A percentile compares a stretch with the other conserved stretches of the same genome.
phyloP scores from a whole-genome alignment of 2,113 vertebrate species.

The Entelurus aequoreus region DNA sequence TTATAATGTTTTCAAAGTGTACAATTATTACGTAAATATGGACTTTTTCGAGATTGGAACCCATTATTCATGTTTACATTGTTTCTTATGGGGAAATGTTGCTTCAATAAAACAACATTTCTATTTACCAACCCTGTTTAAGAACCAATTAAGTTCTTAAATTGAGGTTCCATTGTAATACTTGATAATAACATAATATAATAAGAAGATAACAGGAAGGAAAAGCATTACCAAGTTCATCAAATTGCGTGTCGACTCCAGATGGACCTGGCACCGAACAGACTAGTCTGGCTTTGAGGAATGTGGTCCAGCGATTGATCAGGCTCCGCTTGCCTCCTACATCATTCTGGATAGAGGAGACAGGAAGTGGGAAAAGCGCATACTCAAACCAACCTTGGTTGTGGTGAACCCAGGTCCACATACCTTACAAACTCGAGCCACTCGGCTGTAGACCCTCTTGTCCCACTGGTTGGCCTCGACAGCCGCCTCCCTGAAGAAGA shows the following conservation, averaged over 20 bases:
- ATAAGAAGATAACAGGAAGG: neutral
- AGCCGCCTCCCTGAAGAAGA: slow-evolving; percentile 82
- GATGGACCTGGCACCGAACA: slow-evolving; percentile 76
- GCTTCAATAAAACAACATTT: no score
- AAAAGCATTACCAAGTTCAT: slow-evolving; percentile 72
- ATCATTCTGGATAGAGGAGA: slow-evolving; percentile 72
- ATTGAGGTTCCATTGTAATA: no score
- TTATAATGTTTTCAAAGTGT: no score
- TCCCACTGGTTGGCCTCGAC: slow-evolving; percentile 78
- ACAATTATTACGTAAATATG: no score
- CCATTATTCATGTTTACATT: no score
- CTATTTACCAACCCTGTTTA: no score
- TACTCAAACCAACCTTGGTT: neutral
- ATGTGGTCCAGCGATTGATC: slow-evolving; percentile 87
- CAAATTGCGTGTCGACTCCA: slow-evolving; percentile 79
- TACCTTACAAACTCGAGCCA: slow-evolving; percentile 87
- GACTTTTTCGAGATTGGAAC: no score
- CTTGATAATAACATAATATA: no score
- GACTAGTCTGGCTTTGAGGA: slow-evolving; percentile 82
- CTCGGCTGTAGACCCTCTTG: slow-evolving; percentile 74
- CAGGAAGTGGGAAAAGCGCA: neutral
- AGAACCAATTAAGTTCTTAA: no score
- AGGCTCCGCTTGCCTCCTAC: slow-evolving; percentile 78
- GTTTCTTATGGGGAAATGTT: no score
- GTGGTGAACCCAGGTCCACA: neutral